Base-by-base conservation (phyloP, 2,113 vertebrate genomes). In the Campylomormyrus tamandua region DNA sequence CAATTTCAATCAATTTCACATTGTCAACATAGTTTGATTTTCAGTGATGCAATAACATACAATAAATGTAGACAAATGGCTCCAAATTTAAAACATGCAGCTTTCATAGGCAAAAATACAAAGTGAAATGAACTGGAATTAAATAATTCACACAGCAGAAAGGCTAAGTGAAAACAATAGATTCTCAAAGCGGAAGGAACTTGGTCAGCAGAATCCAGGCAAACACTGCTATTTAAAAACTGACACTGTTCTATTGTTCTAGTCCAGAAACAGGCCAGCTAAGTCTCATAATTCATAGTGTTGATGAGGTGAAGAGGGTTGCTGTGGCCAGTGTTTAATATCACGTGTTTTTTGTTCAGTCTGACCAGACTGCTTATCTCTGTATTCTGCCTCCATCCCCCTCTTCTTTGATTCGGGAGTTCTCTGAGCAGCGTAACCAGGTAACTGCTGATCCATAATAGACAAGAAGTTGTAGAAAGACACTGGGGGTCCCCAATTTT, bases 381-480 rank as follows among this genome's bases (percentile, higher is more conserved):
- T 80, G 74, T 80, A 15, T 3, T 27, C 4, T 15, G 92, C 91
- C 0, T 91, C 77, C 2, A 90, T 87, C 53, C 31, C 87, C 35
- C 15, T 91, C 0, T 0, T 91, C 83, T 42, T 94, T 3, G 10
- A 70, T 0, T 66, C 87, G 0, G 66, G 48, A 0, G n/a, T 52
- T 62, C 92, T 94, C 83, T 93, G 94, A 21, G 92, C 42, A 1
- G 95, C 91, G 0, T 91, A 93, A 31, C 93, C 93, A 0, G 94
- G 95, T 1, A 91, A 6, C 0, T 96, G 83, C 0, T 89, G 91
- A 89, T 98, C 98, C 96, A 99, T 98, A 95, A 97, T 93, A 83
- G 94, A 95, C 19, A 99, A 96, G 92, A 99, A 98, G 92, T 99
- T 91, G 0, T 97, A 97, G 49, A 97, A 97, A 0, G 97, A 95